Evolutionary conservation across 2,888 invertebrate genomes (phyloP).

Genomic region (Lithophane ornitopus): DNA sequence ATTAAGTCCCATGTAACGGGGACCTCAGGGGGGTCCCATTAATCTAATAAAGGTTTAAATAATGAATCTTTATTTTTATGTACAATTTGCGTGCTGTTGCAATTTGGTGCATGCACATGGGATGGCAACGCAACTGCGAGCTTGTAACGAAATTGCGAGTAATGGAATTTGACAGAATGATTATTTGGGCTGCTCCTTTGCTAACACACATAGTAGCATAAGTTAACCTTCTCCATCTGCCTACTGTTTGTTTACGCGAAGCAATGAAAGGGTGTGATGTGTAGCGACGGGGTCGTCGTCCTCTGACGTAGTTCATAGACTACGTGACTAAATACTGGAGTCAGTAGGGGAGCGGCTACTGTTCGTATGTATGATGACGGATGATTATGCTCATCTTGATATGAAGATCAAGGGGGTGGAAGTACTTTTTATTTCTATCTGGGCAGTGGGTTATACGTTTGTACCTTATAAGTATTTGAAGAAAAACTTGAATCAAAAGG

Average conservation of each 20-base stretch:
- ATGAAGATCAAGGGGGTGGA: not conserved
- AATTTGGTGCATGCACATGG: not conserved
- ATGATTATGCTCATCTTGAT: not conserved
- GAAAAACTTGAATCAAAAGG: not conserved
- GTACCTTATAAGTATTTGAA: not conserved
- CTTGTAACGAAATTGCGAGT: not conserved
- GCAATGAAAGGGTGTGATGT: constrained; percentile 55
- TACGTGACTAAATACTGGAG: constrained; percentile 33
- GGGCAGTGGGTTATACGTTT: not conserved
- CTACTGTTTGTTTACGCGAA: constrained; percentile 16
- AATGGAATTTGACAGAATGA: not conserved
- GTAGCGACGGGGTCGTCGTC: constrained; percentile 46
- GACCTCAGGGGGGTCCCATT: not conserved
- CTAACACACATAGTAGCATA: not conserved
- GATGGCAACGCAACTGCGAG: not conserved
- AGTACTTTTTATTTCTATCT: not conserved
- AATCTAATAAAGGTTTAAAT: not conserved
- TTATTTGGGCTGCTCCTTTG: not conserved
- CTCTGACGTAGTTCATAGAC: constrained; percentile 51
- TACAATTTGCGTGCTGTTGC: not conserved
- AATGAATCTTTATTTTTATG: not conserved
- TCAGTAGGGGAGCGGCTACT: constrained; percentile 10
- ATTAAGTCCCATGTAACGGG: no score
- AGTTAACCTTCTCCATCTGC: constrained; percentile 23
- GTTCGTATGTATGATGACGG: constrained; percentile 9